Evolutionary conservation across 2,113 vertebrate genomes (phyloP).

Genomic region (Pardalotus punctatus): DNA sequence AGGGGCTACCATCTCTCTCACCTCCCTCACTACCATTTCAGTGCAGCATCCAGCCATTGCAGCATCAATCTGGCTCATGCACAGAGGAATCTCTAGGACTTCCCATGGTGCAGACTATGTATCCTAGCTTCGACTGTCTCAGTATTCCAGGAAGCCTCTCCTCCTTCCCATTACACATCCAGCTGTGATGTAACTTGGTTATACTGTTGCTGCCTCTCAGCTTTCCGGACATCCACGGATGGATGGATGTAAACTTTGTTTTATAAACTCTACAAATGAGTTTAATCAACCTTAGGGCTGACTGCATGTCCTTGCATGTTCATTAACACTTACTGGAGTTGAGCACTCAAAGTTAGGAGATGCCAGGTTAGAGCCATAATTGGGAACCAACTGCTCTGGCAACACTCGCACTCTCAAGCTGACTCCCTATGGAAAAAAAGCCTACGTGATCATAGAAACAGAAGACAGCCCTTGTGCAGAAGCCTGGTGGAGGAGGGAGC

Average conservation of each 20-base stretch:
- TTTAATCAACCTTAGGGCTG: not conserved
- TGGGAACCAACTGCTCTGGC: not conserved
- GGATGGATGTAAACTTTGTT: not conserved
- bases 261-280: not conserved
- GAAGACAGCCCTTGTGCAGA: not conserved
- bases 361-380: not conserved
- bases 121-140: rapidly evolving
- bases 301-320: not conserved
- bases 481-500: not conserved
- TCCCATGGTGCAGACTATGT: not conserved
- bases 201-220: not conserved
- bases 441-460: not conserved
- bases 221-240: rapidly evolving
- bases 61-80: not conserved
- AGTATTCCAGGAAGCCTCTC: not conserved
- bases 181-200: not conserved
- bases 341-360: not conserved
- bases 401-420: not conserved
- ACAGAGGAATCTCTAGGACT: not conserved
- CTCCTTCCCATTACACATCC: not conserved
- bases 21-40: not conserved
- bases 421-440: not conserved
- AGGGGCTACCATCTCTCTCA: not conserved
- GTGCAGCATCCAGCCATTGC: not conserved
- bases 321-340: not conserved